Conservation (phyloP, 1,140 invertebrate genomes). For the Cherax quadricarinatus region DNA sequence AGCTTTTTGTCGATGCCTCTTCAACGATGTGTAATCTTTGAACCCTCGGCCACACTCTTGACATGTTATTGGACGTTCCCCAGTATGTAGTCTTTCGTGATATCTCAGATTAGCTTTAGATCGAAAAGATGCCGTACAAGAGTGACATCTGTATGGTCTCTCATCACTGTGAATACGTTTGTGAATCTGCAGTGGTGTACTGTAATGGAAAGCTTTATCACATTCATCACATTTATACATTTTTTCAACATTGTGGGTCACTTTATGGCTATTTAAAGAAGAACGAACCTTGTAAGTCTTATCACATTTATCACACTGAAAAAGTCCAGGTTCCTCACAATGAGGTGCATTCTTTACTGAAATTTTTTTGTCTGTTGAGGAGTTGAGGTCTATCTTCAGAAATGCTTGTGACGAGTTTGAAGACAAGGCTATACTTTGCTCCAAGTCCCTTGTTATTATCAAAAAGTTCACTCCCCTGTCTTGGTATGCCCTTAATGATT, state of each 20-base stretch:
- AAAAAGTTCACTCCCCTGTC: constrained; percentile 40
- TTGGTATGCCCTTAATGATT: constrained; percentile 48
- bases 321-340: constrained; percentile 48
- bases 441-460: constrained; percentile 29
- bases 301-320: constrained; percentile 66
- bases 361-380: not conserved
- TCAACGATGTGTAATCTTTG: constrained; percentile 56
- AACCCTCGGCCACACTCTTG: constrained; percentile 67
- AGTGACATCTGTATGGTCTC: constrained; percentile 50
- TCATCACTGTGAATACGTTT: constrained; percentile 65
- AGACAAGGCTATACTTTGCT: not conserved
- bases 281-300: constrained; percentile 63
- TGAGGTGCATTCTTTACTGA: constrained; percentile 45
- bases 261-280: constrained; percentile 62
- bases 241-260: constrained; percentile 57
- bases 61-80: constrained; percentile 73
- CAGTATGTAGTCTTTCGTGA: constrained; percentile 72
- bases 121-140: constrained; percentile 51
- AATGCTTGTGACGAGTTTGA: not conserved
- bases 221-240: constrained; percentile 69
- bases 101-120: constrained; percentile 60
- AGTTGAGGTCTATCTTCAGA: constrained; percentile 6
- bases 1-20: constrained; percentile 55
- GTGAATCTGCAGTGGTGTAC: constrained; percentile 60
- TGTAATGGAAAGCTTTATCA: constrained; percentile 62